Conservation (phyloP, 2,888 invertebrate species). For the Aelia acuminata region DNA sequence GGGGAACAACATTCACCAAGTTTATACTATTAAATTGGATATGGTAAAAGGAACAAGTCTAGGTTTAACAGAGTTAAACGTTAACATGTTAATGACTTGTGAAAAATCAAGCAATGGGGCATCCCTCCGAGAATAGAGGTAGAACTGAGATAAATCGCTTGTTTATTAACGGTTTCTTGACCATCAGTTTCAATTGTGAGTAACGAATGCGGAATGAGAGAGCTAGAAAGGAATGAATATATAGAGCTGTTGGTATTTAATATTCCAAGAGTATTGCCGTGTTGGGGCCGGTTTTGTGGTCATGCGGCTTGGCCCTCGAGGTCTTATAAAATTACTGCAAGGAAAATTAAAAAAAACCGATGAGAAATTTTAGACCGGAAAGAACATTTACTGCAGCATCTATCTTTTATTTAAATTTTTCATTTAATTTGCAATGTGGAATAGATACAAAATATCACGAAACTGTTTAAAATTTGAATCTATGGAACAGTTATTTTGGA, state of each 20-base stretch:
- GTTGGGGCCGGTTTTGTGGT: not conserved
- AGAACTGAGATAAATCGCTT: not conserved
- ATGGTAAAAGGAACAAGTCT: not conserved
- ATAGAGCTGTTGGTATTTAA: slow-evolving; percentile 40
- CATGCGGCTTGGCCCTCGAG: not conserved
- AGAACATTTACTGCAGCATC: not conserved
- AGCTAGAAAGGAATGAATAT: slow-evolving; percentile 14
- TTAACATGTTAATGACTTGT: not conserved
- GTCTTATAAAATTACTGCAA: slow-evolving; percentile 27
- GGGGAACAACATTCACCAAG: not conserved
- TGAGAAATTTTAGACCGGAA: not conserved
- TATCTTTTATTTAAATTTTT: no score
- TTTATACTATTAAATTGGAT: not conserved
- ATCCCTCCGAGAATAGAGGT: not conserved
- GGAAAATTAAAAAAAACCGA: slow-evolving; percentile 19
- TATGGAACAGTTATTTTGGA: no score
- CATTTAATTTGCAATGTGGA: no score
- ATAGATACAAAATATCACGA: no score
- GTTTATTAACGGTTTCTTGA: not conserved
- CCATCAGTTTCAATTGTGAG: not conserved
- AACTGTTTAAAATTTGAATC: no score
- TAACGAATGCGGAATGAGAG: not conserved
- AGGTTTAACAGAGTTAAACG: not conserved
- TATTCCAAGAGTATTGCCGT: slow-evolving; percentile 44
- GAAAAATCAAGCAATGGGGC: not conserved